These are phyloP conservation scores for Lucilia cuprina DNA, from an alignment of 1,140 invertebrate genomes.

Conservation along the genomic window DNA sequence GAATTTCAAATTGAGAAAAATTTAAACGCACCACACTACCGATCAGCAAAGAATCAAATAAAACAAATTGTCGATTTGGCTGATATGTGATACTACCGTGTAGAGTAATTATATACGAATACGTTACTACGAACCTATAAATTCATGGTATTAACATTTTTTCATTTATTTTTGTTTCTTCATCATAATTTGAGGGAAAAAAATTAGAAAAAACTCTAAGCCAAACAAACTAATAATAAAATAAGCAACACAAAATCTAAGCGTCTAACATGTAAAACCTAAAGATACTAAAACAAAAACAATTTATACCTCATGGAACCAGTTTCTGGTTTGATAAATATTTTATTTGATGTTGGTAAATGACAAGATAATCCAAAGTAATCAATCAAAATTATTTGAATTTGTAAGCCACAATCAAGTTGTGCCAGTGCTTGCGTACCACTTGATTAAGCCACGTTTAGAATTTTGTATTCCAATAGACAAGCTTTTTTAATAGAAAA, in stretches of 20 bases:
- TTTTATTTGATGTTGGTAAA: conserved; percentile 62
- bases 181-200: conserved; percentile 9
- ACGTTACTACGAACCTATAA: conserved; percentile 15
- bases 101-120: conserved; percentile 26
- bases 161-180: background rate
- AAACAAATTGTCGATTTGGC: conserved; percentile 1
- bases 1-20: background rate
- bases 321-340: conserved; percentile 61
- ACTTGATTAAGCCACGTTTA: conserved; percentile 22
- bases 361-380: conserved; percentile 63
- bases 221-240: background rate
- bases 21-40: background rate
- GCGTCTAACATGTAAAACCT: background rate
- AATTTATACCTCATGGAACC: conserved; percentile 48
- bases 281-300: background rate
- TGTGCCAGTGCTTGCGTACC: conserved; percentile 9
- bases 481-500: background rate
- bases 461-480: background rate
- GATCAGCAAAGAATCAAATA: background rate
- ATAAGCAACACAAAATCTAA: background rate
- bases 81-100: conserved; percentile 29
- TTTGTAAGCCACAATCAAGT: conserved; percentile 60
- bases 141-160: conserved; percentile 9
- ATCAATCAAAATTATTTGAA: conserved; percentile 63
- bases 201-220: background rate